phyloP scores from a whole-genome alignment of 2,113 vertebrate genomes.

The Xenopus laevis region DNA sequence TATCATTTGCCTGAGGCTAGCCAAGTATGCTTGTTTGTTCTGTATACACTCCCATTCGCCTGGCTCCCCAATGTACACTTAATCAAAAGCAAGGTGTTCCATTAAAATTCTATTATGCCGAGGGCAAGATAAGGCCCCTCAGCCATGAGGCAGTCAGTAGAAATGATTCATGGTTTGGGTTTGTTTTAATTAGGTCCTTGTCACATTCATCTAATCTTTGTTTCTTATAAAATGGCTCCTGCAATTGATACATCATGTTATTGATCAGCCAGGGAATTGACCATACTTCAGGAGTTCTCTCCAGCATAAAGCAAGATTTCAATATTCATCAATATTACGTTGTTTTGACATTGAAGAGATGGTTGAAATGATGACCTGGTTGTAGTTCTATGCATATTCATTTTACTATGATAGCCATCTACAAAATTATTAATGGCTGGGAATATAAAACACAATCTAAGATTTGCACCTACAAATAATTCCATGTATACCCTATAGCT shows the following conservation, averaged over 20 bases:
- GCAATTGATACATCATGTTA: constrained; percentile 31
- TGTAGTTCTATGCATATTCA: too few relatives aligned
- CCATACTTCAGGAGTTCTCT: neutral
- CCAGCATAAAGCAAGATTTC: neutral
- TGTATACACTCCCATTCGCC: constrained; percentile 46
- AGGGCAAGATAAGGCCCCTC: constrained; percentile 30
- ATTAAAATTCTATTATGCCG: constrained; percentile 30
- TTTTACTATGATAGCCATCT: too few relatives aligned
- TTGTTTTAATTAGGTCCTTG: constrained; percentile 32
- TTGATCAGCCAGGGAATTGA: constrained; percentile 4
- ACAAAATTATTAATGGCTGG: too few relatives aligned
- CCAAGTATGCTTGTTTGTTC: constrained; percentile 46
- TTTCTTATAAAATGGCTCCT: constrained; percentile 26
- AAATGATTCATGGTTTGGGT: constrained; percentile 35
- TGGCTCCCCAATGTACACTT: neutral
- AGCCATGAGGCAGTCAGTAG: constrained; percentile 3
- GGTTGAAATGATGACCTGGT: too few relatives aligned
- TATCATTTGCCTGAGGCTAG: constrained; percentile 48
- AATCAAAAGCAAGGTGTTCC: constrained; percentile 44
- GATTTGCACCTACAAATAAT: too few relatives aligned
- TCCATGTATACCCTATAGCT: too few relatives aligned
- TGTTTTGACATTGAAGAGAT: neutral
- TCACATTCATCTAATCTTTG: neutral
- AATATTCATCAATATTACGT: neutral
- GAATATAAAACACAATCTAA: too few relatives aligned